A percentile compares a stretch with the other conserved stretches of the same genome.
These are phyloP conservation scores for Junco hyemalis DNA, from an alignment of 2,113 vertebrate species.

Conservation along the genomic window DNA sequence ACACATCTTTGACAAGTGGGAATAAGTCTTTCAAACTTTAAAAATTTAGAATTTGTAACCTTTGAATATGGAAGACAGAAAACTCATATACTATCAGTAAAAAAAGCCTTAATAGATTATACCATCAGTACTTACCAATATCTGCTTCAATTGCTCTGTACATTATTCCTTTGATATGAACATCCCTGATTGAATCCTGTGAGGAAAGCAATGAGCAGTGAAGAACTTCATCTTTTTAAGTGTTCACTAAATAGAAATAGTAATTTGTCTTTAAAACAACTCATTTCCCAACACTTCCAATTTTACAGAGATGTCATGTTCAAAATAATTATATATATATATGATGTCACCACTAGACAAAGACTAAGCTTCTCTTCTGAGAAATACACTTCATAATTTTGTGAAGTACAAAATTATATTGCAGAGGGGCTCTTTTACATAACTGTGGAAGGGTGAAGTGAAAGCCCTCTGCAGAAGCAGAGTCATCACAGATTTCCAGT, in stretches of 20 bases:
- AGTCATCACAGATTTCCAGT: not conserved
- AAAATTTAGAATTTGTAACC: not conserved
- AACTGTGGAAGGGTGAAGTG: not conserved
- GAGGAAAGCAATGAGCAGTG: constrained; percentile 32
- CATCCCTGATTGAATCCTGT: constrained; percentile 93
- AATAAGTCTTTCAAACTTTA: not conserved
- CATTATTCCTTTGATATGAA: constrained; percentile 96
- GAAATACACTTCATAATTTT: not conserved
- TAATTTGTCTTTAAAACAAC: not conserved
- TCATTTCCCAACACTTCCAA: not conserved
- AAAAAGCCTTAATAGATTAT: not conserved
- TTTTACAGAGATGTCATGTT: not conserved
- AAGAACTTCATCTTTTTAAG: not conserved
- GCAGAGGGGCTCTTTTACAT: not conserved
- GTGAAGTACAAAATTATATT: not conserved
- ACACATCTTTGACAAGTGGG: not conserved
- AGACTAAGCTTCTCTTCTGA: not conserved
- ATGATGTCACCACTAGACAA: not conserved
- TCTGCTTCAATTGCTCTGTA: constrained; percentile 95
- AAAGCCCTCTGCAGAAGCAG: not conserved
- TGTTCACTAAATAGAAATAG: not conserved
- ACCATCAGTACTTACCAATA: constrained; percentile 80
- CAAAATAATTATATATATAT: not conserved
- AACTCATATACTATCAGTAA: not conserved
- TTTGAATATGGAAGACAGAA: not conserved